Evolutionary conservation across 1,140 invertebrate genomes (phyloP), one percentile per base, ranked within the genome.

Genomic region (Temnothorax curvispinosus): DNA sequence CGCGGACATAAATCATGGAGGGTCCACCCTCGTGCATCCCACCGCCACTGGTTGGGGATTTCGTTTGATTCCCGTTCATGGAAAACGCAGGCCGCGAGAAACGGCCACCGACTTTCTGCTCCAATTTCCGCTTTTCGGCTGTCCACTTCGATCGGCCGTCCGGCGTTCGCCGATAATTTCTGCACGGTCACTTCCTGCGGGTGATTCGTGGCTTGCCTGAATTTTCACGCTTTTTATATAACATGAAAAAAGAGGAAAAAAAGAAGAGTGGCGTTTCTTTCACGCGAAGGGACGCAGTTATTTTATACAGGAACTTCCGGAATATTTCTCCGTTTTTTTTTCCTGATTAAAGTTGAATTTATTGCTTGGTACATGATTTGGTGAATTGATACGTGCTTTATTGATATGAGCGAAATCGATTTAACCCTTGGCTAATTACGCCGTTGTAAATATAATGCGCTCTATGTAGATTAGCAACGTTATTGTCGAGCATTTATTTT

Each of bases 1-100:
- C 78, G 87, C 87, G 88, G 88, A 93, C 88, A 93, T 93, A 93
- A 93, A 93, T 93, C 92, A 93, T 92, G 89, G 75, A 88, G 90
- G 84, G 86, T 91, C 77, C 78, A 81, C 44, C 67, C 76, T 84
- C 74, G 71, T 69, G 82, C 85, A 81, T 88, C 71, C 72, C 81
- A 52, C 87, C 81, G 62, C 67, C 35, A 64, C 65, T 41, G 32
- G 76, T 32, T 74, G 65, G 86, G 86, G 69, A 88, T 91, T 89
- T 88, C 75, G 88, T 88, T 91, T 88, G 82, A 91, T 91, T 88
- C 56, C 74, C 64, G 64, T 72, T 58, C 76, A 71, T 76, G 71
- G 85, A 87, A 65, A 71, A 47, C 74, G n/a, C 56, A 21, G 15
- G 47, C 27, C 41, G 75, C 76, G 86, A 86, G 78, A 71, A 86